Base-by-base conservation (phyloP, 64 coral and sea anemone genomes). In the Anthopleura sola region DNA sequence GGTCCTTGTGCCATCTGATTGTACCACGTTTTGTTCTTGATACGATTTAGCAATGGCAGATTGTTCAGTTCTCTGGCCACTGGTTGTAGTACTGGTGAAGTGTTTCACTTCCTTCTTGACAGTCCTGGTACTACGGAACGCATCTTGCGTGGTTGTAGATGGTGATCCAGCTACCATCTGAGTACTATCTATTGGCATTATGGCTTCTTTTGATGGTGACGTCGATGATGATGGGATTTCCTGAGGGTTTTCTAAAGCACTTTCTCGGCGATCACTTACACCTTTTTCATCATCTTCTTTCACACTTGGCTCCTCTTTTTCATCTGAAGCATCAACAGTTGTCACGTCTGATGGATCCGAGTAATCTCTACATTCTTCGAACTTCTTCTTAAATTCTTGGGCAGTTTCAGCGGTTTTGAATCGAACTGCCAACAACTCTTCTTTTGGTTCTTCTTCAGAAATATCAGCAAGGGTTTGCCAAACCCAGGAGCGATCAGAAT, bases 391-490 rank as follows among this genome's bases (percentile, higher is more conserved):
- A 69, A 94, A 94, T 62, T 82, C 37, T 23, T 86, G 37, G 20
- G 93, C 88, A 6, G 60, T 60, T 60, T 56, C 78, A 49, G 69
- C 49, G 40, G 78, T 75, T 55, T 94, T 94, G 87, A 94, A 94
- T 20, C 88, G 79, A 23, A 94, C 85, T 60, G 93, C 93, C 2
- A 94, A 68, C 38, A 75, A 80, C 55, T 94, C 93, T 57, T 78
- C 53, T 19, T 91, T 86, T 37, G 64, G 78, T 37, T 77, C 68
- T 36, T 90, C 88, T 11, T 94, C 93, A 51, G 93, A 78, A 85
- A 94, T 84, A 60, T 94, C 93, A 33, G 93, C 88, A 60, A 87
- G 51, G 28, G 88, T 90, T 71, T 90, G 88, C 93, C 93, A 94
- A 47, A 94, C n/a, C 93, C 88, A 94, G 20, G 93, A 84, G 39